Conservation (phyloP, 2,113 vertebrate genomes). For the Montifringilla adamsi region DNA sequence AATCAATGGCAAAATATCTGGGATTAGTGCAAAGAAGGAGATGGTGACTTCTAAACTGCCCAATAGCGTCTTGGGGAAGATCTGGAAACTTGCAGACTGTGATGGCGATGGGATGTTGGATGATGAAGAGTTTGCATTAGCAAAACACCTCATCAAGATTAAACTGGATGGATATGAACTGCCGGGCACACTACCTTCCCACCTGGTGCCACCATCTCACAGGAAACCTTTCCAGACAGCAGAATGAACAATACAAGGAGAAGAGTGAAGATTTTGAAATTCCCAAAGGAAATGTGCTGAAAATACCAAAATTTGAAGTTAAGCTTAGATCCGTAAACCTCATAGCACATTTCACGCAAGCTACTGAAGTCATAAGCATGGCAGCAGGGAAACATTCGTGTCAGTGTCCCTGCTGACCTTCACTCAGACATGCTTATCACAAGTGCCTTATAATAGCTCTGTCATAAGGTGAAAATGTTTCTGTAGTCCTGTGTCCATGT, state of each 20-base stretch:
- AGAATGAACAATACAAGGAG: constrained; percentile 71
- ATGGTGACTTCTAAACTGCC: constrained; percentile 96
- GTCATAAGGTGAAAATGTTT: neutral
- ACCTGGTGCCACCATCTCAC: constrained; percentile 90
- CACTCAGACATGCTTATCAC: neutral
- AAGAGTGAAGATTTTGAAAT: constrained; percentile 12
- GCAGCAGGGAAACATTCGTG: neutral
- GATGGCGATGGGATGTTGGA: constrained; percentile 94
- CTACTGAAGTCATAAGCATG: neutral
- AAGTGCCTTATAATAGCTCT: constrained; percentile 37
- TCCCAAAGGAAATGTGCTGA: neutral
- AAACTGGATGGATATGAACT: constrained; percentile 95
- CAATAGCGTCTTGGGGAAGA: constrained; percentile 94
- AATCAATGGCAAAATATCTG: constrained; percentile 91
- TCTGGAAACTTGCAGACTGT: constrained; percentile 96
- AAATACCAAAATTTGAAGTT: neutral
- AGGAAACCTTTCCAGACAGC: constrained; percentile 82
- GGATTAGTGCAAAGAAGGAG: constrained; percentile 94
- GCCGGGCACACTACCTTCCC: constrained; percentile 82
- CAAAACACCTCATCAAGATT: constrained; percentile 95
- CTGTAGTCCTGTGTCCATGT: neutral
- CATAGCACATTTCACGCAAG: neutral
- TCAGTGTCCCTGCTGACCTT: neutral
- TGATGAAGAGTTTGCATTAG: constrained; percentile 93
- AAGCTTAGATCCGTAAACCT: neutral